Evolutionary conservation across 2,113 vertebrate genomes (phyloP).

Genomic region (Ammospiza nelsoni): DNA sequence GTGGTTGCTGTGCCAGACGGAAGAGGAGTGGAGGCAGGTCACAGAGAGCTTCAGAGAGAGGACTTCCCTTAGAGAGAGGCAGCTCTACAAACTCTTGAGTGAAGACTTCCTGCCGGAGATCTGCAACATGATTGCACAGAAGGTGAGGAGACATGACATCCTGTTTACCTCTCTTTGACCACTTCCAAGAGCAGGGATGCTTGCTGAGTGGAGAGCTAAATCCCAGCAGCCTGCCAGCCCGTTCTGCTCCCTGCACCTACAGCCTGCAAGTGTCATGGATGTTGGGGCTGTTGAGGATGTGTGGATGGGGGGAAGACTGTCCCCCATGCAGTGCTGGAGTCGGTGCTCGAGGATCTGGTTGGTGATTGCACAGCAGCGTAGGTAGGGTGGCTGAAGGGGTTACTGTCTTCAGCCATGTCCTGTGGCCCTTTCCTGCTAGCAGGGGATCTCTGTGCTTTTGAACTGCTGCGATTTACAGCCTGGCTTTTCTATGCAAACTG

Average conservation of each 20-base stretch:
- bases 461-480: slow-evolving; percentile 49
- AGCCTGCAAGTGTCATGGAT: neutral
- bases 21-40: slow-evolving; percentile 92
- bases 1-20: slow-evolving; percentile 94
- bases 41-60: slow-evolving; percentile 94
- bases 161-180: slow-evolving; percentile 44
- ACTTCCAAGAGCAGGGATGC: neutral
- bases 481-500: slow-evolving; percentile 35
- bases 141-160: slow-evolving; percentile 79
- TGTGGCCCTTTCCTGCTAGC: neutral
- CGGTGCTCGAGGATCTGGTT: neutral
- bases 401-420: slow-evolving; percentile 22
- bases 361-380: rapidly evolving
- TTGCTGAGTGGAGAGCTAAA: slow-evolving; percentile 3
- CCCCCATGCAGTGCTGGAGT: neutral
- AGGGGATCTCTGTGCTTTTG: slow-evolving; percentile 43
- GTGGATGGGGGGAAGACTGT: neutral
- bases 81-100: slow-evolving; percentile 94
- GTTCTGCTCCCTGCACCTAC: neutral
- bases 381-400: slow-evolving; percentile 43
- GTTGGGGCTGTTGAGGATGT: neutral
- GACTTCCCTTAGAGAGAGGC: slow-evolving; percentile 88
- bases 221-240: neutral
- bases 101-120: slow-evolving; percentile 98
- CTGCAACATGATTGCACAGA: slow-evolving; percentile 96